These are phyloP conservation scores for Bubo scandiacus DNA, from an alignment of 2,113 vertebrate genomes.

Conservation along the genomic window DNA sequence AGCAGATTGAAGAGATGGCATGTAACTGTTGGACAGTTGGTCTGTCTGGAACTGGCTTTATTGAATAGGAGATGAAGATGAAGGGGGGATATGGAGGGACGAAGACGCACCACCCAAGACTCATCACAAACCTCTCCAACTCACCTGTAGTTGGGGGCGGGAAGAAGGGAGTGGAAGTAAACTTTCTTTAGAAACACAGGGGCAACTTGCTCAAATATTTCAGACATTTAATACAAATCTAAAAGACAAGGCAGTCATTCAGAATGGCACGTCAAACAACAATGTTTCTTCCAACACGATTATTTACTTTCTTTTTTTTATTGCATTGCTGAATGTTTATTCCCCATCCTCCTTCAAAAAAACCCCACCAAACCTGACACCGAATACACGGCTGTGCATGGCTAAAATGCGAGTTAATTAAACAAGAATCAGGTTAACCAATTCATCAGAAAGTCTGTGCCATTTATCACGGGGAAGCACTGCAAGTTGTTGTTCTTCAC, in stretches of 20 bases:
- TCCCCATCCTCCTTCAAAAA: neutral
- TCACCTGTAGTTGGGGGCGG: slow-evolving; percentile 37
- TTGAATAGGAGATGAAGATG: slow-evolving; percentile 35
- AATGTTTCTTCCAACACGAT: neutral
- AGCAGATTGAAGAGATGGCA: slow-evolving; percentile 48
- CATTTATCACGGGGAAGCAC: neutral
- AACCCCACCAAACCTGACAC: neutral
- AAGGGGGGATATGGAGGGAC: neutral
- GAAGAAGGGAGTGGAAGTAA: neutral
- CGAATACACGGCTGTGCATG: neutral
- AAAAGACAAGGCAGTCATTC: neutral
- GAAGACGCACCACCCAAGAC: slow-evolving; percentile 23
- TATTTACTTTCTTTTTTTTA: neutral
- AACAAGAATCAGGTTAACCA: neutral
- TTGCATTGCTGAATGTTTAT: neutral
- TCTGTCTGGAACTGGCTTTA: slow-evolving; percentile 25
- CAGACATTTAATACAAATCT: neutral
- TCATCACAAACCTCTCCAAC: slow-evolving; percentile 50
- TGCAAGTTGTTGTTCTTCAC: neutral
- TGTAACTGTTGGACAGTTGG: slow-evolving; percentile 33
- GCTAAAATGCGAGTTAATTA: neutral
- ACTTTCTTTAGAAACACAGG: neutral
- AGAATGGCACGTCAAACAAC: neutral
- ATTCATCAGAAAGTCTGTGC: neutral
- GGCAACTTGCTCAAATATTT: slow-evolving; percentile 1